Base-by-base conservation (phyloP, 2,113 vertebrate species). In the Lethenteron reissneri region DNA sequence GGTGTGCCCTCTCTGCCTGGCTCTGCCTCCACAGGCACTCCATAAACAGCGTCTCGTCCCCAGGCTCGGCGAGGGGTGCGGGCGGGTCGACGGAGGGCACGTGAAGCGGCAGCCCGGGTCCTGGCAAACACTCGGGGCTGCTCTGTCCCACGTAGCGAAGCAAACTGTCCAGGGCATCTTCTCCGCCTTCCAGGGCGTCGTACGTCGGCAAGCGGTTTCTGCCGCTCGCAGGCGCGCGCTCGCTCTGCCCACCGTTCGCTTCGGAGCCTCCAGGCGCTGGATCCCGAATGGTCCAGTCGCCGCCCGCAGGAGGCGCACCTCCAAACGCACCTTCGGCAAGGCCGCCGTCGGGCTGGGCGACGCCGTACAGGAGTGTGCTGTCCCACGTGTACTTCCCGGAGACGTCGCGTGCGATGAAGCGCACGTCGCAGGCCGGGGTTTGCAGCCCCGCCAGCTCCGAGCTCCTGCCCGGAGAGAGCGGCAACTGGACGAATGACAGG, bases 311-410 rank as follows among this genome's bases (percentile, higher is more conserved):
- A 41, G 41, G 41, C 25, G 64, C 11, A 9, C n/a, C n/a, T 17
- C 8, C n/a, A 25, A 68, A 68, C 25, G 64, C 21, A 17, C 11
- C 64, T 21, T 68, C 64, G 64, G 64, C 64, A 41, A 7, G 41
- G 41, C 41, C 41, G 6, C 41, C 41, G 41, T 41, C 41, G 73
- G 73, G 78, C 1, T 78, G 80, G 9, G 91, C 86, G 10, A 91
- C 89, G 64, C 89, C 91, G 58, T 95, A 99, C 56, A 99, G 81
- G 73, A 95, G 88, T 11, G 90, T 88, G 0, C 92, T 92, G 80
- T 99, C 92, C 94, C 94, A 99, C 0, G 90, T 89, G 80, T 99
- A 95, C 77, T 99, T 99, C 69, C 94, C 94, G 13, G 94, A 95
- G 0, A 95, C 84, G 79, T 97, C 94, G 72, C 94, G 85, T 74